Conservation (phyloP, 2,797 vertebrate genomes). For the Falco concolor region DNA sequence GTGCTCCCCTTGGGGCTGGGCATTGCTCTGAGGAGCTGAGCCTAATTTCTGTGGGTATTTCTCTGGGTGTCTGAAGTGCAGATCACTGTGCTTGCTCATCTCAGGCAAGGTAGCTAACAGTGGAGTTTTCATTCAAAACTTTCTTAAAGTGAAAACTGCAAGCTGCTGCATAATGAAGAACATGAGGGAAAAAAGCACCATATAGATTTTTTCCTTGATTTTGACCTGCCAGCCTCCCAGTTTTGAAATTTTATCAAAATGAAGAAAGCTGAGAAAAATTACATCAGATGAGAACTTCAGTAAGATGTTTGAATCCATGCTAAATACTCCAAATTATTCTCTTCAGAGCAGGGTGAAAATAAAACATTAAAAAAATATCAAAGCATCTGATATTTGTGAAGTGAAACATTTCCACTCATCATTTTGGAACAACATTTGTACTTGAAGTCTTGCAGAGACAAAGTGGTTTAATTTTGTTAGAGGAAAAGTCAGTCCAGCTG, state of each 20-base stretch:
- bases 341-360: neutral
- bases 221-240: neutral
- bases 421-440: neutral
- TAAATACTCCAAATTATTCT: neutral
- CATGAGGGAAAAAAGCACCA: neutral
- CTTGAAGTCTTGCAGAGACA: neutral
- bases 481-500: neutral
- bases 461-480: neutral
- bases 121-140: neutral
- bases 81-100: fast-evolving
- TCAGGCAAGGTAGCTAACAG: neutral
- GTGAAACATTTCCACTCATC: neutral
- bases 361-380: neutral
- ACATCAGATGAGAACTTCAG: neutral
- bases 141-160: neutral
- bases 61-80: neutral
- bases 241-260: neutral
- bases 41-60: neutral
- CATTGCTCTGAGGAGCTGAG: neutral
- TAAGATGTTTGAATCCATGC: neutral
- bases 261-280: neutral
- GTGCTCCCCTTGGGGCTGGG: neutral
- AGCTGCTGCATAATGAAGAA: neutral
- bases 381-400: neutral
- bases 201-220: neutral